Evolutionary conservation across 1,140 invertebrate genomes (phyloP), one percentile per base, ranked within the genome.

Genomic region (Trissolcus basalis): DNA sequence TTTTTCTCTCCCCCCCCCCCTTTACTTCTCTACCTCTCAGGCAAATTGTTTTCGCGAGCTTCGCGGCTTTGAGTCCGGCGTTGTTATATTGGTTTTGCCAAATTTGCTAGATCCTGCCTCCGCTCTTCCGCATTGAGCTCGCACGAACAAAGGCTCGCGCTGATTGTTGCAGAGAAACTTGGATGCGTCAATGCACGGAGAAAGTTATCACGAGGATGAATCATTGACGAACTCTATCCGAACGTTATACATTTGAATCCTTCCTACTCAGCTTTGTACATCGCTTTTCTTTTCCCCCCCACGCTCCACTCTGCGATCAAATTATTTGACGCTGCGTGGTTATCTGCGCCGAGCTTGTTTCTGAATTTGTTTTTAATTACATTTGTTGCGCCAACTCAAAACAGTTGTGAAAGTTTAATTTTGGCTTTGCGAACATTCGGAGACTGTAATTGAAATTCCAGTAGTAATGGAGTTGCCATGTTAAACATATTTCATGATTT

Each of bases 191-290:
- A 39, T 44, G n/a, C 5, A 55, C 60, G 59, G 43, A 60, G 39
- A 60, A 19, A 39, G 43, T 39, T 43, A 15, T 11, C 16, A 60
- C 36, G 43, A 59, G 53, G 53, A 55, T 53, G 64, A 59, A 59
- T 68, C 51, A 50, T 59, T 53, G 48, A 59, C 39, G 14, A 27
- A 27, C 7, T 5, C 33, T 32, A 16, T 36, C 60, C 50, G 16
- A 60, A 60, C 56, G 43, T 6, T 27, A 27, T 27, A 39, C 13
- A 48, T 60, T 69, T 60, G 65, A 54, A 54, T 59, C 56, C 53
- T 45, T 45, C 10, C 50, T 53, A 58, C 32, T 53, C 4, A 11
- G 48, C 48, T 53, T 68, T 50, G 32, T 27, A 27, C 6, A 27
- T 4, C 43, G 11, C 3, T 1, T 44, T 44, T 44, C 43, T 44